Evolutionary conservation across 2,797 vertebrate species (phyloP).

Genomic region (Muscicapa striata): DNA sequence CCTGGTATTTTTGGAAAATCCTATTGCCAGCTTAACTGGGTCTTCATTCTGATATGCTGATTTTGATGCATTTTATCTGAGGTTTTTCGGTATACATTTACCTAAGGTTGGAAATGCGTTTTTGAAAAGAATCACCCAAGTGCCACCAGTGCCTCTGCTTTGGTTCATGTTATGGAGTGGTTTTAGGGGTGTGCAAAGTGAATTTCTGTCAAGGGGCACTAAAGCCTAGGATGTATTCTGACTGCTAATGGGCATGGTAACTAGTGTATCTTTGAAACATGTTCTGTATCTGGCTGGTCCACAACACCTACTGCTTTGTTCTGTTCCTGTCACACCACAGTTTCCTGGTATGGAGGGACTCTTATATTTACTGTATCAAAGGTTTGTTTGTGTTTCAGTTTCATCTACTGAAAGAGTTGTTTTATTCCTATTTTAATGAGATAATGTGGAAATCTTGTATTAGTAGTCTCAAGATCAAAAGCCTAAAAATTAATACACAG

Average conservation of each 20-base stretch:
- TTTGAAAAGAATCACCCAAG: background rate
- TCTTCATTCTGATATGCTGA: background rate
- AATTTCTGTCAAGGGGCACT: background rate
- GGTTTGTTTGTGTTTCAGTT: background rate
- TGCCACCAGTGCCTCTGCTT: background rate
- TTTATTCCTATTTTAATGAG: background rate
- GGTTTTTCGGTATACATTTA: background rate
- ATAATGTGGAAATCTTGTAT: background rate
- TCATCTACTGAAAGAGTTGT: background rate
- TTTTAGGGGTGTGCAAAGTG: background rate
- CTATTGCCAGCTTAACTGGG: background rate
- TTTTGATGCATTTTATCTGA: background rate
- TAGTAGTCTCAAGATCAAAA: background rate
- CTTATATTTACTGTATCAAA: background rate
- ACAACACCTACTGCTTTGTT: background rate
- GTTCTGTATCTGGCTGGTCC: background rate
- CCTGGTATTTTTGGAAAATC: background rate
- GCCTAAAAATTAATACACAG: background rate
- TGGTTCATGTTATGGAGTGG: background rate
- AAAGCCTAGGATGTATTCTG: background rate
- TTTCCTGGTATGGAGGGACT: background rate
- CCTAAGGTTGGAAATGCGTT: fast-evolving
- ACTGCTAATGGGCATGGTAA: background rate
- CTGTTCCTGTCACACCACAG: background rate
- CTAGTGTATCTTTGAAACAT: fast-evolving